phyloP scores from a whole-genome alignment of 2,888 invertebrate genomes.

The Pasiphila rectangulata region DNA sequence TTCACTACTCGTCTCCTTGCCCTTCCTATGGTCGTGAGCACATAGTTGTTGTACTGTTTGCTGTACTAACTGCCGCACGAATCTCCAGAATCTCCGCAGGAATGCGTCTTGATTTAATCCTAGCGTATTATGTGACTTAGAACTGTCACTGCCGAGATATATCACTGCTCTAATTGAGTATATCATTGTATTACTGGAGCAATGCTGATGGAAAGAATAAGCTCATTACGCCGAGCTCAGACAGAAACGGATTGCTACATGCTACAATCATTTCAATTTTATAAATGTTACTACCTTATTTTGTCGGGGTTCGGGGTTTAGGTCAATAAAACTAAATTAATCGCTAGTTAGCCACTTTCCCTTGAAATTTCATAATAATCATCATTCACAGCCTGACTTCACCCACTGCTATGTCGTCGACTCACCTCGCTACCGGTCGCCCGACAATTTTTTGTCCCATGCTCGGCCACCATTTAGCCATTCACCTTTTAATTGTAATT shows the following conservation, averaged over 20 bases:
- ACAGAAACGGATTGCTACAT: conserved; percentile 3
- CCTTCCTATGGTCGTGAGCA: neutral
- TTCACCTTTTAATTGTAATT: too few species aligned
- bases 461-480: too few species aligned
- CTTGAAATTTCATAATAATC: too few species aligned
- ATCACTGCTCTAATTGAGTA: conserved; percentile 55
- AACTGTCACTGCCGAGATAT: conserved; percentile 52
- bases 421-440: too few species aligned
- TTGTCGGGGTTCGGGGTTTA: too few species aligned
- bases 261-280: neutral
- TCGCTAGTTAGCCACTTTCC: too few species aligned
- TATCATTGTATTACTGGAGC: conserved; percentile 43
- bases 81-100: conserved; percentile 47
- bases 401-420: too few species aligned
- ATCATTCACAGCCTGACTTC: too few species aligned
- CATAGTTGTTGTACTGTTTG: neutral
- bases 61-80: conserved; percentile 4
- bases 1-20: neutral
- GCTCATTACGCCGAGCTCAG: conserved; percentile 4
- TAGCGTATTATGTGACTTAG: conserved; percentile 42
- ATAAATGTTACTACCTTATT: too few species aligned
- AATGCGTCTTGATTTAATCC: conserved; percentile 58
- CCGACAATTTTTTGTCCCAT: too few species aligned
- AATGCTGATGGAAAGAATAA: conserved; percentile 17
- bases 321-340: too few species aligned